phyloP scores from a whole-genome alignment of 2,113 vertebrate species.

The Notothenia coriiceps region DNA sequence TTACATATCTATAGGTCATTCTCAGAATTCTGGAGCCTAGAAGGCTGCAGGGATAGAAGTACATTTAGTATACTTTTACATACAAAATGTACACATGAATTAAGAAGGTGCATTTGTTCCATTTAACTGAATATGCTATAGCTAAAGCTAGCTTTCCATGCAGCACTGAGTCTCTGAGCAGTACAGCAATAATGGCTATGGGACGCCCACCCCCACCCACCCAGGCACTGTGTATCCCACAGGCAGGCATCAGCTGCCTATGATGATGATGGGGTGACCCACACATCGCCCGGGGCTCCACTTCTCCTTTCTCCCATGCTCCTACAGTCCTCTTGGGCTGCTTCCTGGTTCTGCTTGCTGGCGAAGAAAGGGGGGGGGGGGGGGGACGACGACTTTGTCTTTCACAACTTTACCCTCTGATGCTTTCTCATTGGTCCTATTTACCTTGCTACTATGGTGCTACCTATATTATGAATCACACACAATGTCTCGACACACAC shows the following conservation, averaged over 20 bases:
- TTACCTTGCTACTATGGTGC: background rate
- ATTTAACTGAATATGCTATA: constrained; percentile 34
- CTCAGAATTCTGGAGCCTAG: constrained; percentile 11
- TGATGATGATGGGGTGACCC: constrained; percentile 60
- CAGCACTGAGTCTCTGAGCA: constrained; percentile 51
- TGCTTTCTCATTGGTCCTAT: background rate
- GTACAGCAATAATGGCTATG: constrained; percentile 48
- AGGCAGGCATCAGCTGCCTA: constrained; percentile 66
- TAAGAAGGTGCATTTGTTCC: constrained; percentile 40
- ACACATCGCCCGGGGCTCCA: constrained; percentile 53
- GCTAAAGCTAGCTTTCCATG: constrained; percentile 38
- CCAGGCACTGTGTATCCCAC: constrained; percentile 46
- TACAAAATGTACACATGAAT: constrained; percentile 5
- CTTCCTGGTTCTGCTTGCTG: constrained; percentile 40
- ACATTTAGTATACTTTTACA: constrained; percentile 8
- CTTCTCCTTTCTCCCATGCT: constrained; percentile 55
- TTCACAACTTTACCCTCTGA: constrained; percentile 4
- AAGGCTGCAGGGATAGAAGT: constrained; percentile 8
- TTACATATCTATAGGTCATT: constrained; percentile 11
- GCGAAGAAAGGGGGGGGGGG: background rate
- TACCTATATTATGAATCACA: background rate
- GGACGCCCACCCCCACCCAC: constrained; percentile 51
- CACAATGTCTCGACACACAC: background rate
- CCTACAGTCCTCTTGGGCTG: constrained; percentile 29
- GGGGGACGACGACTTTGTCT: constrained; percentile 27